Base-by-base conservation (phyloP, 2,888 invertebrate genomes). In the Eulithis prunata region DNA sequence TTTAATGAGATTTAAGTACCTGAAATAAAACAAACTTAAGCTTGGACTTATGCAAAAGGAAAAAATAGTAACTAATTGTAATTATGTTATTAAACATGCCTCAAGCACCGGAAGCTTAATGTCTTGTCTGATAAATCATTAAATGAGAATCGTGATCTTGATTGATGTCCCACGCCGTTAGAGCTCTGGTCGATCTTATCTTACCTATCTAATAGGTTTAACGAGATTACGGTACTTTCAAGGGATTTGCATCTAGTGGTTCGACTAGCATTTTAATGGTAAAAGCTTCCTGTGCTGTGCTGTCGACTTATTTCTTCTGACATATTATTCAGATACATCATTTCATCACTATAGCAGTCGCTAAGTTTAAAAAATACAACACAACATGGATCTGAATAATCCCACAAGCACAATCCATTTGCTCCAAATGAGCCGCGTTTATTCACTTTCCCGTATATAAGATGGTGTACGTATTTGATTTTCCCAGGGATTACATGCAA, bases 141-240 rank as follows among this genome's bases (percentile, higher is more conserved):
- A 70, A 70, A 70, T 59, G 61, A 71, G 72, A 73, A 75, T 71
- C 72, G 78, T 80, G 80, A 83, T 83, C 82, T 85, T 87, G 90
- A 90, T 90, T 87, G 88, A 89, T 90, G 89, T 83, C 80, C 79
- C 76, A 82, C 78, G 79, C 84, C 80, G 84, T 87, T 85, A 86
- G 82, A 84, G 83, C 80, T 76, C 79, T 79, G 79, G 78, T 78
- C 80, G 85, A 87, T 87, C 77, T 82, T 86, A 88, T 89, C 87
- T 82, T 73, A 72, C 78, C 81, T 80, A 83, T 86, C 83, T 85
- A 86, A 88, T 86, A 84, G 83, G 82, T 85, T 85, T 88, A 88
- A 88, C 85, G 84, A 88, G 88, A 89, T 90, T 86, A 87, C 89
- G 88, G 90, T 86, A 88, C 80, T 78, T 75, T 77, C 73, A 69